Conservation (phyloP, 2,888 invertebrate genomes). For the Eilema griseolum region DNA sequence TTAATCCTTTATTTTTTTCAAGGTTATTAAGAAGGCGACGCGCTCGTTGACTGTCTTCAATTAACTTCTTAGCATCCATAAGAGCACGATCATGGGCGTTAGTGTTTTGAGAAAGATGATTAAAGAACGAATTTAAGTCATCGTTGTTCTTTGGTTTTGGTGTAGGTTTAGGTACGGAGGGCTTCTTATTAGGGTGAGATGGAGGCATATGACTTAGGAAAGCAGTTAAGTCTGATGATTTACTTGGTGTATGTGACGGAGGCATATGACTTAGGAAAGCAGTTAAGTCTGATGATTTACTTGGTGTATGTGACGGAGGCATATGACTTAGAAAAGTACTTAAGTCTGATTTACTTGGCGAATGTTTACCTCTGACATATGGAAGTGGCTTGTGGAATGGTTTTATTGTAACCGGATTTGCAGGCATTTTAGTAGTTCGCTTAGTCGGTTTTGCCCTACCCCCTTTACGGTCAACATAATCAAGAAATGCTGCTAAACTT, state of each 20-base stretch:
- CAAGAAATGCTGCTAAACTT: conserved; percentile 15
- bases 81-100: conserved; percentile 46
- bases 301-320: background rate
- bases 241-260: background rate
- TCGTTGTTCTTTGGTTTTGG: conserved; percentile 19
- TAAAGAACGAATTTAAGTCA: conserved; percentile 42
- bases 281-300: background rate
- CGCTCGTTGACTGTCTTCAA: conserved; percentile 58
- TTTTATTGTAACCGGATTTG: background rate
- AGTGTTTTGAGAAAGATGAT: conserved; percentile 21
- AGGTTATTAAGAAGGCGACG: conserved; percentile 45
- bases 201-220: background rate
- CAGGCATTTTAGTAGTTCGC: background rate
- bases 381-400: background rate
- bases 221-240: background rate
- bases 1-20: conserved; percentile 26
- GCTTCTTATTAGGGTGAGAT: background rate
- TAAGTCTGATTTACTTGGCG: conserved; percentile 1
- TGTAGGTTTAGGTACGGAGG: background rate
- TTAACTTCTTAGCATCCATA: conserved; percentile 55
- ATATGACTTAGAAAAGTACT: background rate
- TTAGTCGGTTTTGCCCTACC: background rate
- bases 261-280: background rate
- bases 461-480: conserved; percentile 17
- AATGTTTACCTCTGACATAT: background rate